phyloP scores from a whole-genome alignment of 2,113 vertebrate genomes.

The Anoplopoma fimbria region DNA sequence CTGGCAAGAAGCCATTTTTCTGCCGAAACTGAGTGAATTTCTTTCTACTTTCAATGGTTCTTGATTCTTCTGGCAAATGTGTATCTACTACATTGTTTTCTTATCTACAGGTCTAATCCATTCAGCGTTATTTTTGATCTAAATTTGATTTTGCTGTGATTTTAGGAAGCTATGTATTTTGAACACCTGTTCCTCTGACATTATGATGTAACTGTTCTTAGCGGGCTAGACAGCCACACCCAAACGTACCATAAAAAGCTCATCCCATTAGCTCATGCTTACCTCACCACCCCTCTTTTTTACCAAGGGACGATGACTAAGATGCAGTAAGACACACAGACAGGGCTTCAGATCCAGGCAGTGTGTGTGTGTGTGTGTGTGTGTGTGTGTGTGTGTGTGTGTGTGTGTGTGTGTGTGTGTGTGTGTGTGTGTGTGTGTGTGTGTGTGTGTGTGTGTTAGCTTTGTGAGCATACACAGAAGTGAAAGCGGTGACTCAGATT shows the following conservation, averaged over 20 bases:
- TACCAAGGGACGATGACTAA: slow-evolving; percentile 69
- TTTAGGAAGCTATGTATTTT: slow-evolving; percentile 18
- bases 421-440: not conserved
- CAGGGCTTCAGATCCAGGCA: slow-evolving; percentile 15
- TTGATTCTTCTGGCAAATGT: not conserved
- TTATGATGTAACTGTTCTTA: slow-evolving; percentile 31
- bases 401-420: not conserved
- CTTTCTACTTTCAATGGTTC: not conserved
- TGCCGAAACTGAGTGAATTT: not conserved
- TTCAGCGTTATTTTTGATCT: not conserved
- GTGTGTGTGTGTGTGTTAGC: not conserved
- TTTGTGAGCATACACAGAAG: slow-evolving; percentile 38
- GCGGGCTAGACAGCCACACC: slow-evolving; percentile 47
- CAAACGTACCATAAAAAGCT: slow-evolving; percentile 61
- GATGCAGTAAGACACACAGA: slow-evolving; percentile 43
- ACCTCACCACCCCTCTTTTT: slow-evolving; percentile 67
- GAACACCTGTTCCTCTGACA: slow-evolving; percentile 34
- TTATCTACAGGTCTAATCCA: too few relatives aligned
- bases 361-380: slow-evolving; percentile 20
- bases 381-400: slow-evolving; percentile 37
- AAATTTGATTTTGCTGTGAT: not conserved
- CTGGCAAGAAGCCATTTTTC: slow-evolving; percentile 14
- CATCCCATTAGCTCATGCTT: slow-evolving; percentile 74
- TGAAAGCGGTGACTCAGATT: slow-evolving; percentile 58
- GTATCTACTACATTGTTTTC: not conserved